Percentiles rank a stretch among this genome's conserved stretches.
phyloP scores from a whole-genome alignment of 2,888 invertebrate species.

The Terebella lapidaria region DNA sequence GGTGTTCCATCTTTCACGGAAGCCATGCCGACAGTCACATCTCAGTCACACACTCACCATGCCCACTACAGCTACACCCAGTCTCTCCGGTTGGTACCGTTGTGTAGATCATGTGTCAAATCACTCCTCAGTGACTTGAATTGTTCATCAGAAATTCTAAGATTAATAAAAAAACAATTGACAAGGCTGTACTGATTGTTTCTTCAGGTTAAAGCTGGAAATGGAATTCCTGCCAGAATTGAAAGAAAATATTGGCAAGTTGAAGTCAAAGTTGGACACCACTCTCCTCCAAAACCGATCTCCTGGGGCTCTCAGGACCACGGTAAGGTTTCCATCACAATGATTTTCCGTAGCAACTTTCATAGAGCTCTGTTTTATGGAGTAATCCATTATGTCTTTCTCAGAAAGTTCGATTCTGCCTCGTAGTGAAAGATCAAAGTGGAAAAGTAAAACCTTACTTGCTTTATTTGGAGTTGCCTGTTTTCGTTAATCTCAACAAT shows the following conservation, averaged over 20 bases:
- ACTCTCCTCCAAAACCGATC: not conserved
- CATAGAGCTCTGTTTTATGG: too few species aligned
- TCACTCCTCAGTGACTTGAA: not conserved
- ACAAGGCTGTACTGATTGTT: too few species aligned
- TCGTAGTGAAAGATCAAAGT: too few species aligned
- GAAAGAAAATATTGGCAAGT: not conserved
- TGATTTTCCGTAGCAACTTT: too few species aligned
- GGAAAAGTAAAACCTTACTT: too few species aligned
- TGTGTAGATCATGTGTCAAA: not conserved
- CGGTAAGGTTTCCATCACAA: too few species aligned
- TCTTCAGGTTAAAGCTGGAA: not conserved
- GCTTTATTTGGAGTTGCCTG: too few species aligned
- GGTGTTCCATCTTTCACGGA: slow-evolving; percentile 29
- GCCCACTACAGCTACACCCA: slow-evolving; percentile 31
- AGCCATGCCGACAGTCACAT: slow-evolving; percentile 28
- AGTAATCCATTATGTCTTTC: too few species aligned
- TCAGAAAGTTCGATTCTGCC: too few species aligned
- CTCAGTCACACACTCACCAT: slow-evolving; percentile 37
- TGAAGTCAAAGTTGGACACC: not conserved
- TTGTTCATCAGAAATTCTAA: not conserved
- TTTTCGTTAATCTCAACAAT: too few species aligned
- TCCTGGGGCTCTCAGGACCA: not conserved
- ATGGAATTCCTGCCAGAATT: not conserved
- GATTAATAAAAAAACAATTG: too few species aligned
- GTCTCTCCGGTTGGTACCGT: slow-evolving; percentile 28